Evolutionary conservation across 2,797 vertebrate species (phyloP).

Genomic region (Crypturellus tataupa): DNA sequence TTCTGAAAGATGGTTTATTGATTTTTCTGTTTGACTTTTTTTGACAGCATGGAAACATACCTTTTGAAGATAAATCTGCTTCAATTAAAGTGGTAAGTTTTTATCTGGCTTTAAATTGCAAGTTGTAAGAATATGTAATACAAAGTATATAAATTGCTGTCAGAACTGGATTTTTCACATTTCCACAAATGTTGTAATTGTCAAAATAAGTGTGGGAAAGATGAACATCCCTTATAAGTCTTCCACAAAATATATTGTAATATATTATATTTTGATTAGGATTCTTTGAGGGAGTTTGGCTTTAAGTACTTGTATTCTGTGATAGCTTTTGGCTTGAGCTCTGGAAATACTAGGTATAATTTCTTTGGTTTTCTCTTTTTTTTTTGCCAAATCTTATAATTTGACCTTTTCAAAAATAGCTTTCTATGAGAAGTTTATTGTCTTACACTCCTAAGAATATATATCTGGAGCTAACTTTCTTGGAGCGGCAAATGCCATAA

Average conservation of each 20-base stretch:
- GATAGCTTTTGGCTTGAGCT: not conserved
- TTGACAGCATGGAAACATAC: slow-evolving; percentile 94
- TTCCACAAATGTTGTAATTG: not conserved
- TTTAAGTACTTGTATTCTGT: not conserved
- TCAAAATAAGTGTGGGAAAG: not conserved
- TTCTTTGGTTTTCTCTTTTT: not conserved
- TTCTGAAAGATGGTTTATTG: slow-evolving; percentile 5
- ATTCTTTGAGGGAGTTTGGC: too few species aligned
- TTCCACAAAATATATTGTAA: not conserved
- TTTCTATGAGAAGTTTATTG: not conserved
- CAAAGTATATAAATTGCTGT: not conserved
- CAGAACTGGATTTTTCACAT: not conserved
- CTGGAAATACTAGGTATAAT: not conserved
- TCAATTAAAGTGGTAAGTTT: slow-evolving; percentile 92
- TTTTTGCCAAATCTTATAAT: not conserved
- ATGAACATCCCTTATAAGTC: not conserved
- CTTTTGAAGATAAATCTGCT: slow-evolving; percentile 87
- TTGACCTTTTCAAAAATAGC: not conserved
- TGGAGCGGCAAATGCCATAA: not conserved
- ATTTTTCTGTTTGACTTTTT: slow-evolving; percentile 30
- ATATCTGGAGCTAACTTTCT: not conserved
- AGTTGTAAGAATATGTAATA: not conserved
- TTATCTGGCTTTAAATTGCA: not conserved
- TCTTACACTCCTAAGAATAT: not conserved
- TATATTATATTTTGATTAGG: not conserved